Evolutionary conservation across 1,140 invertebrate genomes (phyloP), one percentile per base, ranked within the genome.

Genomic region (Papilio xuthus): DNA sequence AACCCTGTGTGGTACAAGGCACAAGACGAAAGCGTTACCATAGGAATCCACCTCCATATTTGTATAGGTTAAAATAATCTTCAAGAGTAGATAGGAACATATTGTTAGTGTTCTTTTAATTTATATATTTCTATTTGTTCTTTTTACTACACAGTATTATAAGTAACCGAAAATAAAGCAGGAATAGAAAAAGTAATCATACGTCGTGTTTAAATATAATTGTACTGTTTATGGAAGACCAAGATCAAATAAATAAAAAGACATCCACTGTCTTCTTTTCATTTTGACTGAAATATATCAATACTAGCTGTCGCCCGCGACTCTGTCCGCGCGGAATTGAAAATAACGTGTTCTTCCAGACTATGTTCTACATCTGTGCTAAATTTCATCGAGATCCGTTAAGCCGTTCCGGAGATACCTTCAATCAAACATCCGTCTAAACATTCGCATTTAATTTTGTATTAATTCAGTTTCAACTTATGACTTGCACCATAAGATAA

Each of bases 401-500:
- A n/a, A n/a, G n/a, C n/a, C n/a, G n/a, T n/a, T n/a, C n/a, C n/a
- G n/a, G n/a, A n/a, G n/a, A n/a, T n/a, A n/a, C n/a, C n/a, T n/a
- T n/a, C n/a, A n/a, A n/a, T n/a, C n/a, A n/a, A n/a, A n/a, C n/a
- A n/a, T n/a, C n/a, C n/a, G n/a, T n/a, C n/a, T n/a, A n/a, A n/a
- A n/a, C n/a, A n/a, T n/a, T n/a, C n/a, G n/a, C n/a, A n/a, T n/a
- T n/a, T n/a, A n/a, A n/a, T n/a, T n/a, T n/a, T n/a, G n/a, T n/a
- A n/a, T n/a, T 37, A 37, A 37, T 37, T 6, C 18, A 44, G 13
- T 44, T 44, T 44, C 9, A n/a, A 20, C 50, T 53, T 20, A 20
- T 53, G 20, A 67, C 60, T 67, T 67, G 60, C 26, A 67, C 60
- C 13, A 12, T 15, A 67, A 26, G 12, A 67, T 67, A 67, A 67